These are phyloP conservation scores for Muscina levida DNA, from an alignment of 2,888 invertebrate genomes.

Conservation along the genomic window DNA sequence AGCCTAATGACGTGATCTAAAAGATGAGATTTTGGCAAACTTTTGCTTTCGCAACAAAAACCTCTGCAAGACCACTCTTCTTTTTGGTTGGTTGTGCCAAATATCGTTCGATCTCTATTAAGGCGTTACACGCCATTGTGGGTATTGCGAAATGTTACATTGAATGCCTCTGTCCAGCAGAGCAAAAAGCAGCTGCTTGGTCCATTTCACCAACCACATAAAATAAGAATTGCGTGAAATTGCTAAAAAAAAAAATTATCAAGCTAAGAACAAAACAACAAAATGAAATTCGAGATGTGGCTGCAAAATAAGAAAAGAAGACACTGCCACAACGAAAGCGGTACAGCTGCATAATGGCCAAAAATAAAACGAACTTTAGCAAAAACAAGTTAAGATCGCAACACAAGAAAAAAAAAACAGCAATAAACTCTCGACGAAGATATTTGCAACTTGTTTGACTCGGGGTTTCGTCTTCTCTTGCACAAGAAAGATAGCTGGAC, in stretches of 20 bases:
- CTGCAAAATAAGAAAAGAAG: slow-evolving; percentile 14
- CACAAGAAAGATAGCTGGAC: slow-evolving; percentile 13
- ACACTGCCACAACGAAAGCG: slow-evolving; percentile 13
- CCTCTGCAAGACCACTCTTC: neutral
- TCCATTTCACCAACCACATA: neutral
- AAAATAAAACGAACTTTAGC: neutral
- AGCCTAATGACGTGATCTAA: slow-evolving; percentile 19
- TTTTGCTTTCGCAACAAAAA: slow-evolving; percentile 13
- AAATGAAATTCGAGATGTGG: slow-evolving; percentile 17
- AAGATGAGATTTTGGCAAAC: slow-evolving; percentile 1
- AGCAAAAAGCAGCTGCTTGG: slow-evolving; percentile 3
- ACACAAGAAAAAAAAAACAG: slow-evolving; percentile 12
- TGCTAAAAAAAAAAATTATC: slow-evolving; percentile 14
- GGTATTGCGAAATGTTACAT: neutral
- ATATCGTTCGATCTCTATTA: slow-evolving; percentile 24
- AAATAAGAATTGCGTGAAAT: slow-evolving; percentile 26
- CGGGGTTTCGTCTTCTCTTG: slow-evolving; percentile 11
- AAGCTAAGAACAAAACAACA: slow-evolving; percentile 5
- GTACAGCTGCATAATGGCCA: slow-evolving; percentile 32
- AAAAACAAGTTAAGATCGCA: slow-evolving; percentile 10
- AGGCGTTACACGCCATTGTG: slow-evolving; percentile 14
- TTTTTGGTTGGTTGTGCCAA: neutral
- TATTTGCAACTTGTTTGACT: slow-evolving; percentile 29
- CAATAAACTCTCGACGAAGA: neutral
- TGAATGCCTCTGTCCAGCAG: neutral